These are phyloP conservation scores for Erythrolamprus reginae DNA, from an alignment of 2,113 vertebrate genomes.

Conservation along the genomic window DNA sequence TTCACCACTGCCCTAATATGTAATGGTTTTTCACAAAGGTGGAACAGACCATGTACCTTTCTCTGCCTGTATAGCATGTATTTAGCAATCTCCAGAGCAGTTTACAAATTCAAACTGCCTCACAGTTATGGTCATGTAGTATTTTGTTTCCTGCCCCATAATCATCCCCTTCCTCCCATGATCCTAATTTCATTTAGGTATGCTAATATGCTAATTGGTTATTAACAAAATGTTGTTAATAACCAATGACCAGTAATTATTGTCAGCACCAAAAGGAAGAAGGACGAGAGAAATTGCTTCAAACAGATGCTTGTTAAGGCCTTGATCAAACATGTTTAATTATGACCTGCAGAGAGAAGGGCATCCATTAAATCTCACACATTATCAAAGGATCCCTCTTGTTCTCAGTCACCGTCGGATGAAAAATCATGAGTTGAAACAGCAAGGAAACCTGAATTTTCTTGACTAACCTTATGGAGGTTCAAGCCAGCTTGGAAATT, in stretches of 20 bases:
- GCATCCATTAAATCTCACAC: constrained; percentile 69
- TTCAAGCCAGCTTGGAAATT: constrained; percentile 60
- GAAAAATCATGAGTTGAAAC: constrained; percentile 68
- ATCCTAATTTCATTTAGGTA: constrained; percentile 40
- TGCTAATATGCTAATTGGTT: constrained; percentile 40
- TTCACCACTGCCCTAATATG: not conserved
- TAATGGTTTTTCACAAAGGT: not conserved
- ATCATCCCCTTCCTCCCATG: not conserved
- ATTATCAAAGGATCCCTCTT: constrained; percentile 70
- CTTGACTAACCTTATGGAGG: constrained; percentile 69
- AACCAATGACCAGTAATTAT: constrained; percentile 57
- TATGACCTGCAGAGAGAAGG: constrained; percentile 72
- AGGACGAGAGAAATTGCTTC: constrained; percentile 41
- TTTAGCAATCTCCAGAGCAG: not conserved
- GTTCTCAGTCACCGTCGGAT: constrained; percentile 61
- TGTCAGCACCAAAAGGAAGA: constrained; percentile 11
- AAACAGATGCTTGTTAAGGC: constrained; percentile 66
- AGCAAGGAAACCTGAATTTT: constrained; percentile 63
- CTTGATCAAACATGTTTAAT: constrained; percentile 73
- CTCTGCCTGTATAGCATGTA: not conserved
- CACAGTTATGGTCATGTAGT: not conserved
- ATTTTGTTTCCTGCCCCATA: not conserved
- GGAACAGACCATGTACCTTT: not conserved
- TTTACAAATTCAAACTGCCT: not conserved
- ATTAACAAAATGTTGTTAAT: constrained; percentile 54